phyloP scores from a whole-genome alignment of 2,113 vertebrate species.

The Ornithorhynchus anatinus region DNA sequence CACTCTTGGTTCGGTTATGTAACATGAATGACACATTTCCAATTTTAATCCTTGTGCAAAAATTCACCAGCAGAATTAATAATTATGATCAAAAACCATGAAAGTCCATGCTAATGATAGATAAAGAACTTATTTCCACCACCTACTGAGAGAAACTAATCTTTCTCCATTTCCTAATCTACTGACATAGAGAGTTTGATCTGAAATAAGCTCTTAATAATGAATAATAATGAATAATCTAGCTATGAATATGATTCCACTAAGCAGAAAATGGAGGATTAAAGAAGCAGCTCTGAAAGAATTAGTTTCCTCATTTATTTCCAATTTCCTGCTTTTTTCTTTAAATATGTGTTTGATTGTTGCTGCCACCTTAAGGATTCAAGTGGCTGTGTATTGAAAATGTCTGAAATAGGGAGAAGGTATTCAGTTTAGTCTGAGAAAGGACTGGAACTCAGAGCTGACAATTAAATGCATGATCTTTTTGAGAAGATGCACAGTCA shows the following conservation, averaged over 20 bases:
- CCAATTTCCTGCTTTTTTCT: slow-evolving; percentile 3
- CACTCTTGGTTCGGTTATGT: slow-evolving; percentile 37
- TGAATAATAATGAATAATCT: slow-evolving; percentile 75
- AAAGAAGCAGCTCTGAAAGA: slow-evolving; percentile 43
- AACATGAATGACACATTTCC: slow-evolving; percentile 38
- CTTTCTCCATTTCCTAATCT: slow-evolving; percentile 67
- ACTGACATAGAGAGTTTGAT: slow-evolving; percentile 58
- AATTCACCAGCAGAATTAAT: slow-evolving; percentile 63
- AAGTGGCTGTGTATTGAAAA: background rate
- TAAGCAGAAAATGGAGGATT: slow-evolving; percentile 68
- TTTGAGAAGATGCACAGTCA: no score
- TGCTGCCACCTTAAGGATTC: slow-evolving; percentile 54
- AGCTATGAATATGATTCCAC: slow-evolving; percentile 54
- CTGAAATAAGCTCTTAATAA: slow-evolving; percentile 76
- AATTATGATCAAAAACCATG: slow-evolving; percentile 65
- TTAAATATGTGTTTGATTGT: slow-evolving; percentile 19
- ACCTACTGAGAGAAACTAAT: slow-evolving; percentile 63
- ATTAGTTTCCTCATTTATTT: slow-evolving; percentile 15
- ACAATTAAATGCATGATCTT: no score
- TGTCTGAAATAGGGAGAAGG: background rate
- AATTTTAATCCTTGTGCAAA: slow-evolving; percentile 53
- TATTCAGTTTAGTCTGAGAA: background rate
- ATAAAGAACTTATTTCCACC: slow-evolving; percentile 65
- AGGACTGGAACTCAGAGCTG: background rate
- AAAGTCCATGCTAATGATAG: slow-evolving; percentile 69